phyloP scores from a whole-genome alignment of 2,888 invertebrate species.

The Tenthredo distinguenda region DNA sequence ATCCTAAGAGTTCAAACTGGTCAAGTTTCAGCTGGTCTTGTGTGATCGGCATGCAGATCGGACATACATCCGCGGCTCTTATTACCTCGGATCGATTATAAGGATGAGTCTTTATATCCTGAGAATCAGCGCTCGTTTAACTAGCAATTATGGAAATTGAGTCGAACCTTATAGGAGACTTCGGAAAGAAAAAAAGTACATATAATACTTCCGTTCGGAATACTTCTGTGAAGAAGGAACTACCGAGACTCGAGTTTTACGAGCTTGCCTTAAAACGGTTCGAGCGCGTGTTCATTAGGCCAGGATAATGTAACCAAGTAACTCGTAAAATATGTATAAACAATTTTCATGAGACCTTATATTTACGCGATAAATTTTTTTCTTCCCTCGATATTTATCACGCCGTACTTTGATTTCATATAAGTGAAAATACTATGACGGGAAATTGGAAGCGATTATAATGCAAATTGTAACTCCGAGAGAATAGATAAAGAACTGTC shows the following conservation, averaged over 20 bases:
- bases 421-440: background rate
- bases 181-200: background rate
- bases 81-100: slow-evolving; percentile 20
- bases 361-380: background rate
- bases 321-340: slow-evolving; percentile 14
- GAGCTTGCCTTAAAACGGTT: slow-evolving; percentile 25
- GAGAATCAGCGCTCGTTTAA: background rate
- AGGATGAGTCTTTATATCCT: background rate
- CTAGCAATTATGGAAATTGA: slow-evolving; percentile 28
- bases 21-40: slow-evolving; percentile 12
- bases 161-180: background rate
- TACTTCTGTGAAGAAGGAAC: background rate
- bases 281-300: slow-evolving; percentile 8
- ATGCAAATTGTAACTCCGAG: background rate
- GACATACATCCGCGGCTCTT: background rate
- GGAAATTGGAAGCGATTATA: background rate
- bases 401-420: background rate
- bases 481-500: background rate
- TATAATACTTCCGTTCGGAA: slow-evolving; percentile 11
- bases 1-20: slow-evolving; percentile 30
- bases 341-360: background rate
- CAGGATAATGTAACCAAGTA: background rate
- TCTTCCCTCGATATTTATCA: background rate
- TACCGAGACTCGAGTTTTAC: background rate
- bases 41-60: slow-evolving; percentile 2